phyloP scores from a whole-genome alignment of 1,140 invertebrate species.

The Stratiolaelaps scimitus region DNA sequence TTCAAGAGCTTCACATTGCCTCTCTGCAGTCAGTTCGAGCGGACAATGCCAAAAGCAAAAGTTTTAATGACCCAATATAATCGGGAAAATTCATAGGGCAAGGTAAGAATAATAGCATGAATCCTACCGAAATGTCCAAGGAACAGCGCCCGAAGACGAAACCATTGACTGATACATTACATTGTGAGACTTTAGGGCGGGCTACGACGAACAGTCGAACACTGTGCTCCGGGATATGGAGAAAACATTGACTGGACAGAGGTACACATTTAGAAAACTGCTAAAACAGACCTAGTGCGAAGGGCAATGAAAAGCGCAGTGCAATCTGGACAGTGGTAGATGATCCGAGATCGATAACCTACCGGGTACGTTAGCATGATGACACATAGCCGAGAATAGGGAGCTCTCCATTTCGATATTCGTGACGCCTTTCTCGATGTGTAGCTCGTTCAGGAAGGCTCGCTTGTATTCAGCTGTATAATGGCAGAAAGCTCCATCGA shows the following conservation, averaged over 20 bases:
- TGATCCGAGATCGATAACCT: too few species aligned
- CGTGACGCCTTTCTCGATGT: slow-evolving; percentile 58
- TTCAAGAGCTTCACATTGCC: too few species aligned
- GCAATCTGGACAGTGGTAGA: too few species aligned
- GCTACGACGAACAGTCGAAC: too few species aligned
- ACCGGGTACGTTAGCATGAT: slow-evolving; percentile 70
- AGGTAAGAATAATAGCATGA: not conserved
- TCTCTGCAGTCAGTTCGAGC: too few species aligned
- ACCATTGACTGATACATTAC: too few species aligned
- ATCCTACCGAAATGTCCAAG: not conserved
- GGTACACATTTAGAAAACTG: too few species aligned
- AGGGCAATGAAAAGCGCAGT: too few species aligned
- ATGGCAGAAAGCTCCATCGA: slow-evolving; percentile 94
- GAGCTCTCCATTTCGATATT: slow-evolving; percentile 98
- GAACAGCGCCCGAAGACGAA: not conserved
- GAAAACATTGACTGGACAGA: too few species aligned
- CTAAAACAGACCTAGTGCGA: too few species aligned
- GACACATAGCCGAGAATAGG: slow-evolving; percentile 80
- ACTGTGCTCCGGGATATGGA: too few species aligned
- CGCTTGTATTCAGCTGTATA: slow-evolving; percentile 77
- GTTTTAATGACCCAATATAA: not conserved
- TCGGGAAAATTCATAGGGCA: not conserved
- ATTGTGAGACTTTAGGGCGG: too few species aligned
- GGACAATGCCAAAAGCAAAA: not conserved
- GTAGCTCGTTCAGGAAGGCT: slow-evolving; percentile 63